Evolutionary conservation across 2,113 vertebrate species (phyloP).

Genomic region (Lampris incognitus): DNA sequence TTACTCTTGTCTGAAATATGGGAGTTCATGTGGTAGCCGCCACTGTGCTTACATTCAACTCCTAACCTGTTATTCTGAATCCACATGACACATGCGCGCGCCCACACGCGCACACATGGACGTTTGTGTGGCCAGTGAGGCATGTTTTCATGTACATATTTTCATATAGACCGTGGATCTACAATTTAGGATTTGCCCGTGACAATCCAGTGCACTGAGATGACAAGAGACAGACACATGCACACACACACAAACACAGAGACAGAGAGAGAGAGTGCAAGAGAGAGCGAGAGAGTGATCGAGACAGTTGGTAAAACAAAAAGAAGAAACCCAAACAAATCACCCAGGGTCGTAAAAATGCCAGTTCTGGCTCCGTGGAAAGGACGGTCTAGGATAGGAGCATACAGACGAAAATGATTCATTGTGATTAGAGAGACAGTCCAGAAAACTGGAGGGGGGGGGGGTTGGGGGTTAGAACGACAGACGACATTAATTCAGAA

Average conservation of each 20-base stretch:
- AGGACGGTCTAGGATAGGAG: slow-evolving; percentile 22
- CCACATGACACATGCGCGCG: slow-evolving; percentile 39
- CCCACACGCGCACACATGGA: slow-evolving; percentile 2
- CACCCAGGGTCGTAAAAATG: slow-evolving; percentile 59
- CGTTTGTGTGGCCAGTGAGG: slow-evolving; percentile 15
- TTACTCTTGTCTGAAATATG: slow-evolving; percentile 48
- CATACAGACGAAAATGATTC: slow-evolving; percentile 36
- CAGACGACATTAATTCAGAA: neutral
- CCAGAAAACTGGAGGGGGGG: slow-evolving; percentile 1
- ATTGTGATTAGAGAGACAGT: slow-evolving; percentile 19
- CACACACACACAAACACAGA: neutral
- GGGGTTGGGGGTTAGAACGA: neutral
- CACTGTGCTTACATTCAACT: slow-evolving; percentile 12
- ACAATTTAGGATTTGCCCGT: slow-evolving; percentile 50
- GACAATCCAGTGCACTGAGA: slow-evolving; percentile 43
- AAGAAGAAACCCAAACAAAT: slow-evolving; percentile 64
- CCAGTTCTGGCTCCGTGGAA: slow-evolving; percentile 45
- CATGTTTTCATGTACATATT: slow-evolving; percentile 33
- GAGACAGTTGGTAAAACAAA: slow-evolving; percentile 52
- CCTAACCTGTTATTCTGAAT: slow-evolving; percentile 43
- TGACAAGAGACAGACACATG: slow-evolving; percentile 33
- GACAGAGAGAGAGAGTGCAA: slow-evolving; percentile 30
- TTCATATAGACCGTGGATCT: slow-evolving; percentile 37
- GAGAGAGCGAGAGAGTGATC: neutral
- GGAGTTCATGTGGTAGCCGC: slow-evolving; percentile 21